Evolutionary conservation across 2,888 invertebrate species (phyloP).

Genomic region (Cyclophora albipunctata): DNA sequence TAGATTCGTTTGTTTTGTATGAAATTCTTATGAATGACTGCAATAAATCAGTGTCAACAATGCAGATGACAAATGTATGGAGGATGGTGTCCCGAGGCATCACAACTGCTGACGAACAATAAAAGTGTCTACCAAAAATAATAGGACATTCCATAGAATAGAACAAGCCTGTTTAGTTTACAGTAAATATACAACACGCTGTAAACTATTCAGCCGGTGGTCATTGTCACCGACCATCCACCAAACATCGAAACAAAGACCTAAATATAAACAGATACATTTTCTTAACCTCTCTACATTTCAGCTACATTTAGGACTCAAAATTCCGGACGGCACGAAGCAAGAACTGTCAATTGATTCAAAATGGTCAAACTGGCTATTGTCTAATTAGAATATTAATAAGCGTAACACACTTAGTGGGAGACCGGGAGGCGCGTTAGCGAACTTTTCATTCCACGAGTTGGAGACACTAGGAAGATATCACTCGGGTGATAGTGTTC

Average conservation of each 20-base stretch:
- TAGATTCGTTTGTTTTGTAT: conserved; percentile 22
- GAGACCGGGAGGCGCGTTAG: conserved; percentile 52
- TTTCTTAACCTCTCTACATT: conserved; percentile 29
- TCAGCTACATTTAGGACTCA: conserved; percentile 39
- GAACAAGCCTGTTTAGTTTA: conserved; percentile 31
- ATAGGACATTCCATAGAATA: conserved; percentile 35
- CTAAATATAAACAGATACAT: conserved; percentile 32
- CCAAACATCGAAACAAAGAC: conserved; percentile 23
- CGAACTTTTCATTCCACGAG: conserved; percentile 67
- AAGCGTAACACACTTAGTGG: conserved; percentile 59
- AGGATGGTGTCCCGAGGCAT: conserved; percentile 30
- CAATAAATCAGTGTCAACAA: conserved; percentile 61
- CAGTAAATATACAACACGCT: conserved; percentile 48
- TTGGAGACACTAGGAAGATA: conserved; percentile 2
- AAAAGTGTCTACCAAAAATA: conserved; percentile 36
- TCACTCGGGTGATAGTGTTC: conserved; percentile 15
- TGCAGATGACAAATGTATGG: conserved; percentile 45
- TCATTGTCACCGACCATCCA: conserved; percentile 45
- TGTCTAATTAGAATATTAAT: conserved; percentile 44
- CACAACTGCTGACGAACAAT: conserved; percentile 45
- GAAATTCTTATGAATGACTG: conserved; percentile 32
- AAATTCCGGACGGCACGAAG: conserved; percentile 51
- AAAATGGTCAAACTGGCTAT: conserved; percentile 47
- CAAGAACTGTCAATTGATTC: conserved; percentile 28
- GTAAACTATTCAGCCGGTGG: conserved; percentile 46